These are phyloP conservation scores for Danio jaintianensis DNA, from an alignment of 2,797 vertebrate species.

Conservation along the genomic window DNA sequence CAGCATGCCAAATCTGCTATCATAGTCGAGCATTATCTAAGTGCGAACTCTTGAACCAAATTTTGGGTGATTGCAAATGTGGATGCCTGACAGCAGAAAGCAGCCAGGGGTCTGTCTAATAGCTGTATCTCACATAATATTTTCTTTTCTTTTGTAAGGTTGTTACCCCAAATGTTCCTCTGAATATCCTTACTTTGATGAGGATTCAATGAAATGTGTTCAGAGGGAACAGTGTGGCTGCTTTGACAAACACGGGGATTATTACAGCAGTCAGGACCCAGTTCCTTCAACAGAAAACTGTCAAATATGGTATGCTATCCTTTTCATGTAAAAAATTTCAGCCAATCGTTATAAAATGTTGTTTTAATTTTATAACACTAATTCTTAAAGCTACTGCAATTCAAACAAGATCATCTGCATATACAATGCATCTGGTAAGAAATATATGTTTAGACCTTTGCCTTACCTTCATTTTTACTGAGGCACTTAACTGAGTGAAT, in stretches of 20 bases:
- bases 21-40: too few relatives aligned
- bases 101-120: too few relatives aligned
- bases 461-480: not conserved
- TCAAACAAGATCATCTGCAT: constrained; percentile 64
- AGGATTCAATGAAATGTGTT: constrained; percentile 86
- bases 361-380: constrained; percentile 13
- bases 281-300: constrained; percentile 82
- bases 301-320: constrained; percentile 76
- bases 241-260: constrained; percentile 75
- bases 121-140: not conserved
- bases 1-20: too few relatives aligned
- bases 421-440: constrained; percentile 69
- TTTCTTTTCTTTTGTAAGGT: constrained; percentile 71
- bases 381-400: constrained; percentile 66
- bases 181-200: constrained; percentile 84
- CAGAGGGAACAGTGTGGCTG: constrained; percentile 80
- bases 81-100: too few relatives aligned
- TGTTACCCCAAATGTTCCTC: constrained; percentile 89
- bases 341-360: not conserved
- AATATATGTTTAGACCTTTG: not conserved
- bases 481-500: not conserved
- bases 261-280: constrained; percentile 75
- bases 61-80: too few relatives aligned
- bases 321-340: not conserved
- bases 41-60: too few relatives aligned